Conservation (phyloP, 2,797 vertebrate genomes). For the Sylvia borin region DNA sequence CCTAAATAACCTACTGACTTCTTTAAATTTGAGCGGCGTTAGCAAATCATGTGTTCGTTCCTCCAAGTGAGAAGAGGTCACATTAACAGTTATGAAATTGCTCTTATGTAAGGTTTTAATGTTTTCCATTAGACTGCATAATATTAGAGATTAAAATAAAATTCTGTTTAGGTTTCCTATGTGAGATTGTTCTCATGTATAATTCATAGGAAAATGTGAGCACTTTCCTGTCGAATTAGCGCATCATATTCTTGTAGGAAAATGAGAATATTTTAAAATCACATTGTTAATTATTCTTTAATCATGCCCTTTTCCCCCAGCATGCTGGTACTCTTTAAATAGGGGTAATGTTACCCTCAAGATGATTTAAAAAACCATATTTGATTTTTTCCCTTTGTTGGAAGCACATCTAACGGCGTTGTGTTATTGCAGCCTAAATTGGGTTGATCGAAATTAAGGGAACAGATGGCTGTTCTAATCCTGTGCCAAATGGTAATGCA, state of each 20-base stretch:
- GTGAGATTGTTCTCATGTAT: constrained; percentile 52
- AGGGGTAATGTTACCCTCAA: constrained; percentile 23
- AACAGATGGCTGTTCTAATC: constrained; percentile 68
- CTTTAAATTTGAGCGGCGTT: neutral
- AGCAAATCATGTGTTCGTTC: neutral
- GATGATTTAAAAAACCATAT: constrained; percentile 41
- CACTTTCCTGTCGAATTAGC: neutral
- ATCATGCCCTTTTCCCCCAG: neutral
- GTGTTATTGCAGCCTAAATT: constrained; percentile 51
- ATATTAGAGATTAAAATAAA: constrained; percentile 62
- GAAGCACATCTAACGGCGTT: constrained; percentile 26
- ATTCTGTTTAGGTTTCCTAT: constrained; percentile 43
- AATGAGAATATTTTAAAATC: constrained; percentile 34
- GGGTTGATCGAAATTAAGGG: constrained; percentile 60
- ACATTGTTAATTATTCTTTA: constrained; percentile 49
- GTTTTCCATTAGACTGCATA: constrained; percentile 33
- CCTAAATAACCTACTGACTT: neutral
- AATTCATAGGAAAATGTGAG: constrained; percentile 43
- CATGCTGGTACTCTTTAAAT: constrained; percentile 22
- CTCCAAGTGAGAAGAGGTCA: constrained; percentile 11
- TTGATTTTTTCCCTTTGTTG: constrained; percentile 57
- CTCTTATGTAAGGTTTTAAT: constrained; percentile 51
- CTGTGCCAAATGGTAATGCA: constrained; percentile 17
- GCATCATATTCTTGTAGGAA: constrained; percentile 23
- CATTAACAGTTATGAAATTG: constrained; percentile 44